A percentile compares a stretch with the other conserved stretches of the same genome.
These are phyloP conservation scores for Lithosia quadra DNA, from an alignment of 2,888 invertebrate species.

Conservation along the genomic window DNA sequence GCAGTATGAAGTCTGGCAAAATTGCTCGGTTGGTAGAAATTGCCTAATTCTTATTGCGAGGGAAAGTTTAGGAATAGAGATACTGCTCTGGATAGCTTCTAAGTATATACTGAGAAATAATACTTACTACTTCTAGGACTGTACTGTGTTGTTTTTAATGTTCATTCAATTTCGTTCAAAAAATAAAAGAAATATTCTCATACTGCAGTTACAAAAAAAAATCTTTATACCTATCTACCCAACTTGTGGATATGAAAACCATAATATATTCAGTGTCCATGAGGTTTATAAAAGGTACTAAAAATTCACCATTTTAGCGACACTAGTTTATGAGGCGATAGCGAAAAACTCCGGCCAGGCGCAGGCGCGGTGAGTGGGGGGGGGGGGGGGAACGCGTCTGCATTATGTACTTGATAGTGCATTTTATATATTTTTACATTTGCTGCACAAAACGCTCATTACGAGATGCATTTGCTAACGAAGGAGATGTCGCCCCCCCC, in stretches of 20 bases:
- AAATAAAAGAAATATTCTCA: too few species aligned
- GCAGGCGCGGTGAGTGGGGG: neutral
- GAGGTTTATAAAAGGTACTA: neutral
- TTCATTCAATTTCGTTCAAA: too few species aligned
- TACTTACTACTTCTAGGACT: too few species aligned
- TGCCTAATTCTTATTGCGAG: too few species aligned
- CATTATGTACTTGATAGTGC: constrained; percentile 55
- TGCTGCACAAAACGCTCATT: constrained; percentile 79
- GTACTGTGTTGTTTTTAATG: too few species aligned
- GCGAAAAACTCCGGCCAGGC: constrained; percentile 15
- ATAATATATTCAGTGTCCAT: neutral
- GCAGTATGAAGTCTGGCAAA: neutral
- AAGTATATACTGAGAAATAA: too few species aligned
- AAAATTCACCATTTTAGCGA: neutral
- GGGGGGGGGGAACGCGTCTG: constrained; percentile 18
- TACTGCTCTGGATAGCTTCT: too few species aligned
- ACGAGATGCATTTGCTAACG: constrained; percentile 82
- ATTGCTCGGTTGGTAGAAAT: too few species aligned
- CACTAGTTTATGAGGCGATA: neutral
- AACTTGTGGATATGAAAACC: too few species aligned
- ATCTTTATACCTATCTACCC: too few species aligned
- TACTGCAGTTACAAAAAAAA: too few species aligned
- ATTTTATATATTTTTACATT: constrained; percentile 79
- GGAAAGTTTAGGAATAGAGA: too few species aligned
- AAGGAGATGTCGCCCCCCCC: constrained; percentile 61